Evolutionary conservation across 2,888 invertebrate genomes (phyloP).

Genomic region (Lasioglossum morio): DNA sequence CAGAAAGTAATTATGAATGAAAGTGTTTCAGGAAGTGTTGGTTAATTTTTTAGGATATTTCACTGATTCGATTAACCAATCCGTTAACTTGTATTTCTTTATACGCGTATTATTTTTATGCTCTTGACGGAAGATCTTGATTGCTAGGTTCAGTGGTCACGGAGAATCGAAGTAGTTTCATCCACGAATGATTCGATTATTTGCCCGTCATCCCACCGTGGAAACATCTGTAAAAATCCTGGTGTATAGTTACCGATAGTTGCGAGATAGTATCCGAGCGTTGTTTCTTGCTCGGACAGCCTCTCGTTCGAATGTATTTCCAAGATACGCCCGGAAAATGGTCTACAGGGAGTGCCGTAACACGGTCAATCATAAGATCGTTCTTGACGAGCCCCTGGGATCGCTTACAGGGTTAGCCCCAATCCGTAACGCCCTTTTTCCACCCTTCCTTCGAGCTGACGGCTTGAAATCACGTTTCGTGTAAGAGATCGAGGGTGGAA

Average conservation of each 20-base stretch:
- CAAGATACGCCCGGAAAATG: conserved; percentile 73
- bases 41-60: background rate
- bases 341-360: conserved; percentile 81
- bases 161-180: background rate
- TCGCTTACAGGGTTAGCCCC: conserved; percentile 78
- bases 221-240: background rate
- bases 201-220: background rate
- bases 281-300: conserved; percentile 23
- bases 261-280: background rate
- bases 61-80: background rate
- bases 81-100: background rate
- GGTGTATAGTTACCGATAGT: background rate
- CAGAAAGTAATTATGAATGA: background rate
- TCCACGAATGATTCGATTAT: background rate
- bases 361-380: conserved; percentile 85
- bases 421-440: conserved; percentile 68
- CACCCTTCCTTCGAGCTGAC: conserved; percentile 69
- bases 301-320: conserved; percentile 45
- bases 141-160: background rate
- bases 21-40: background rate
- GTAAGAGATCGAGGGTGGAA: conserved; percentile 77
- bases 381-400: conserved; percentile 81
- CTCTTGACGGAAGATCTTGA: background rate
- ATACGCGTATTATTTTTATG: background rate
- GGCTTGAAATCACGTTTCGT: conserved; percentile 73